Evolutionary conservation across 2,797 vertebrate genomes (phyloP).

Genomic region (Falco peregrinus): DNA sequence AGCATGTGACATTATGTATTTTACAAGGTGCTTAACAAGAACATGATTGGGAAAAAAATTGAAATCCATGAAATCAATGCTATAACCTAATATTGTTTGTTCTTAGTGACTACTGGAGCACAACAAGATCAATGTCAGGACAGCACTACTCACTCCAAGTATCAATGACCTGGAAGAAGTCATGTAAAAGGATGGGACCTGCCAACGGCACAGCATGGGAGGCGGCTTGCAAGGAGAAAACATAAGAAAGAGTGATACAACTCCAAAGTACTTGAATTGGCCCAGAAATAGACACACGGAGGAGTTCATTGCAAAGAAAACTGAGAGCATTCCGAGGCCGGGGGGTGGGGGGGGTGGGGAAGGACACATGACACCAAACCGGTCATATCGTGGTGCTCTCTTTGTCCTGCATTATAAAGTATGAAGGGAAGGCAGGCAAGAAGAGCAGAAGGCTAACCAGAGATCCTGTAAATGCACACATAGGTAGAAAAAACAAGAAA

Average conservation of each 20-base stretch:
- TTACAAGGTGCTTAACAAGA: conserved; percentile 62
- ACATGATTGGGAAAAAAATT: conserved; percentile 57
- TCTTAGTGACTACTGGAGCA: conserved; percentile 63
- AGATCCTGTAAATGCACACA: not conserved
- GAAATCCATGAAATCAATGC: conserved; percentile 74
- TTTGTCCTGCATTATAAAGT: not conserved
- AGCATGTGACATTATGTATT: conserved; percentile 13
- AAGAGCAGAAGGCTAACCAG: not conserved
- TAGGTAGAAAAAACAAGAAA: not conserved
- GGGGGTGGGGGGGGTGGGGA: too few species aligned
- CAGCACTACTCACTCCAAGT: conserved; percentile 67
- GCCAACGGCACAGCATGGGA: not conserved
- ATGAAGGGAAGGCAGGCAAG: not conserved
- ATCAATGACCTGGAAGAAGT: conserved; percentile 61
- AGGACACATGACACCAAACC: too few species aligned
- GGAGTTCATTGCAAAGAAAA: not conserved
- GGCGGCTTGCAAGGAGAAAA: not conserved
- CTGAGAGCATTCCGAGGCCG: not conserved
- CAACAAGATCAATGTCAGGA: conserved; percentile 70
- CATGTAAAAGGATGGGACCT: not conserved
- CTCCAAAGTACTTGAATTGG: not conserved
- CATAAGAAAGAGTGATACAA: not conserved
- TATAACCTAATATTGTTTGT: conserved; percentile 71
- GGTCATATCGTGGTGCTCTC: fast-evolving
- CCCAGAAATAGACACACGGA: not conserved